Conservation (phyloP, 2,888 invertebrate genomes). For the Camptogramma bilineatum region DNA sequence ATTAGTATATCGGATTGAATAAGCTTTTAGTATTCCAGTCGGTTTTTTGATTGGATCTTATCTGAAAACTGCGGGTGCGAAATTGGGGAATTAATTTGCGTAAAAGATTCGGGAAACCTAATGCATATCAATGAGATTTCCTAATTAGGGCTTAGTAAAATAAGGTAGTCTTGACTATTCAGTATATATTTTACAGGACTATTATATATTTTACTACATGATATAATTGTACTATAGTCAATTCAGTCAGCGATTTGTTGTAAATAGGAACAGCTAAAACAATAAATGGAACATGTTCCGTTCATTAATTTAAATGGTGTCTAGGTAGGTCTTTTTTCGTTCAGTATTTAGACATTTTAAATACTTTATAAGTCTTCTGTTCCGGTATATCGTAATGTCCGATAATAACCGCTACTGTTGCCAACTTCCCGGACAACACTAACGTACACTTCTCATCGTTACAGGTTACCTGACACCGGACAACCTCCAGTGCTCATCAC, state of each 20-base stretch:
- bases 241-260: not conserved
- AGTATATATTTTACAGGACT: no score
- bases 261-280: not conserved
- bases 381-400: slow-evolving; percentile 6
- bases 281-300: not conserved
- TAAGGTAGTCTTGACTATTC: no score
- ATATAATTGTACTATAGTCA: no score
- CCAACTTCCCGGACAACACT: slow-evolving; percentile 19
- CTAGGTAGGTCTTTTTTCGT: not conserved
- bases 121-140: not conserved
- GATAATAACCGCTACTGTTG: slow-evolving; percentile 11
- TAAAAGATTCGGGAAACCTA: not conserved
- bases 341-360: slow-evolving; percentile 4
- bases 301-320: not conserved
- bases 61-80: not conserved
- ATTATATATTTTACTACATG: no score
- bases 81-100: not conserved
- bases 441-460: slow-evolving; percentile 52
- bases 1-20: no score
- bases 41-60: not conserved
- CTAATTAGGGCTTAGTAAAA: not conserved
- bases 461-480: slow-evolving; percentile 87
- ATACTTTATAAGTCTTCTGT: slow-evolving; percentile 13
- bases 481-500: slow-evolving; percentile 86
- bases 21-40: not conserved